Evolutionary conservation across 2,113 vertebrate genomes (phyloP).

Genomic region (human (Homo sapiens)): GRCh38 chr5:7425501-7426000

Average conservation of each 20-base stretch:
- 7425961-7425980: not conserved
- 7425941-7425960: not conserved
- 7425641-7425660: slow-evolving; percentile 36
- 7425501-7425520: not conserved
- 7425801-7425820: rapidly evolving
- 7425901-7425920: not conserved
- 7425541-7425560: slow-evolving; percentile 58
- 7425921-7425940: not conserved
- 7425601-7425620: slow-evolving; percentile 59
- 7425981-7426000: rapidly evolving
- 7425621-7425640: slow-evolving; percentile 15
- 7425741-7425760: not conserved
- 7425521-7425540: not conserved
- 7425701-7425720: not conserved
- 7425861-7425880: not conserved
- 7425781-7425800: not conserved
- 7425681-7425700: not conserved
- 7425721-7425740: not conserved
- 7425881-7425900: not conserved
- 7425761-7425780: not conserved
- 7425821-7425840: too few species aligned
- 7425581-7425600: slow-evolving; percentile 75
- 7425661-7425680: not conserved
- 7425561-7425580: slow-evolving; percentile 60
- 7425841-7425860: rapidly evolving